Evolutionary conservation across 2,888 invertebrate genomes (phyloP).

Genomic region (Seladonia tumulorum): DNA sequence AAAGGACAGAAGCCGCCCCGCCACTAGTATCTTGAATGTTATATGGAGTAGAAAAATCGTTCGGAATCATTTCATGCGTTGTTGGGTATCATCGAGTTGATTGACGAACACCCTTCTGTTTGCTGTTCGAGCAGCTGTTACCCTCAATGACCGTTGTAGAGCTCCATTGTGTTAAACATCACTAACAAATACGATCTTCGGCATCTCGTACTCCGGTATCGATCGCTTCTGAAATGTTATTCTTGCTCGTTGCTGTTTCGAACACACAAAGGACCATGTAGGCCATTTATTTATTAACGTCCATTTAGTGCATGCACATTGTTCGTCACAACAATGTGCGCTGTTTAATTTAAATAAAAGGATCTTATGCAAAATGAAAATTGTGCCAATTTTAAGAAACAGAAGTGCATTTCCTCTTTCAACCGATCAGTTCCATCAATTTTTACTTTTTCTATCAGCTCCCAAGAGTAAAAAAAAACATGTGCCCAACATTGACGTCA

Average conservation of each 20-base stretch:
- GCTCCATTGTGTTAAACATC: not conserved
- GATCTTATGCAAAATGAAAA: no score
- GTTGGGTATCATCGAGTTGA: slow-evolving; percentile 4
- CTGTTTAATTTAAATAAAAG: no score
- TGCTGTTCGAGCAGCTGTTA: slow-evolving; percentile 2
- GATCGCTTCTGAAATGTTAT: not conserved
- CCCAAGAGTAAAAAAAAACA: no score
- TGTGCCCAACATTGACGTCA: no score
- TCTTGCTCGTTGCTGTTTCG: not conserved
- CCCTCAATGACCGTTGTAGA: not conserved
- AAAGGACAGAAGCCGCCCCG: not conserved
- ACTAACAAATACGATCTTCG: not conserved
- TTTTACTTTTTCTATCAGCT: no score
- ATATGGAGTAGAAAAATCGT: slow-evolving; percentile 16
- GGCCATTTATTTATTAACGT: no score
- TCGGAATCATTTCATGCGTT: slow-evolving; percentile 9
- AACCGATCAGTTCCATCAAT: no score
- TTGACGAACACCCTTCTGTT: slow-evolving; percentile 7
- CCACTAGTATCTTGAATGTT: slow-evolving; percentile 1
- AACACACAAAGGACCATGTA: no score
- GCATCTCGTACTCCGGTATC: not conserved
- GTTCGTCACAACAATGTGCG: no score
- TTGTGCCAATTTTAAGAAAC: no score
- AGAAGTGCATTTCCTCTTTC: no score
- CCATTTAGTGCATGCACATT: no score